Conservation (phyloP, 1,140 invertebrate genomes). For the Temnothorax curvispinosus region DNA sequence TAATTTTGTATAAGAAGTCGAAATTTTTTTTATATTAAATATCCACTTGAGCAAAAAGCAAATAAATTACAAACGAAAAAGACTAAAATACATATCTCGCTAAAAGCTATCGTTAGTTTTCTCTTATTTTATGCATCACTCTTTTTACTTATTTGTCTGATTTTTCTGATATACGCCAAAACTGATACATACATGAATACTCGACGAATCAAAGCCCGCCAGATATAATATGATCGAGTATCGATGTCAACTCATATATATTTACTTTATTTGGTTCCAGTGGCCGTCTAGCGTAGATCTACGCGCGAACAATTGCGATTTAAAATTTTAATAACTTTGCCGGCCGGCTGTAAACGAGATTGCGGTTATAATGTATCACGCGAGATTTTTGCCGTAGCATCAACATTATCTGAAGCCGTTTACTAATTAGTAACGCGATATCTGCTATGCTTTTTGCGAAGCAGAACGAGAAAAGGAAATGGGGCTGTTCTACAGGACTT, state of each 20-base stretch:
- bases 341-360: constrained; percentile 54
- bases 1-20: neutral
- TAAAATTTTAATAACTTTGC: constrained; percentile 60
- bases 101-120: constrained; percentile 36
- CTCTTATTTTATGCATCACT: constrained; percentile 37
- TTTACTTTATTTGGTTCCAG: neutral
- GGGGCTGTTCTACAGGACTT: constrained; percentile 73
- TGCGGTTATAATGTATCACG: constrained; percentile 65
- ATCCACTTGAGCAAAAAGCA: neutral
- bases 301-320: constrained; percentile 63
- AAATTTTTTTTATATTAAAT: neutral
- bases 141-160: constrained; percentile 25
- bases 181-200: neutral
- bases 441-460: constrained; percentile 74
- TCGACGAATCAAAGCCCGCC: neutral
- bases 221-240: constrained; percentile 3
- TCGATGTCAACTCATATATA: constrained; percentile 20
- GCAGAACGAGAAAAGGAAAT: constrained; percentile 81
- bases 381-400: constrained; percentile 71
- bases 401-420: constrained; percentile 76
- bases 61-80: neutral
- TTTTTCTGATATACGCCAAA: constrained; percentile 20
- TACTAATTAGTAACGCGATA: constrained; percentile 83
- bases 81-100: constrained; percentile 12
- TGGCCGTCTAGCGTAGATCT: constrained; percentile 11